A percentile compares a stretch with the other conserved stretches of the same genome.
phyloP scores from a whole-genome alignment of 2,113 vertebrate genomes.

The Micronisus gabar region DNA sequence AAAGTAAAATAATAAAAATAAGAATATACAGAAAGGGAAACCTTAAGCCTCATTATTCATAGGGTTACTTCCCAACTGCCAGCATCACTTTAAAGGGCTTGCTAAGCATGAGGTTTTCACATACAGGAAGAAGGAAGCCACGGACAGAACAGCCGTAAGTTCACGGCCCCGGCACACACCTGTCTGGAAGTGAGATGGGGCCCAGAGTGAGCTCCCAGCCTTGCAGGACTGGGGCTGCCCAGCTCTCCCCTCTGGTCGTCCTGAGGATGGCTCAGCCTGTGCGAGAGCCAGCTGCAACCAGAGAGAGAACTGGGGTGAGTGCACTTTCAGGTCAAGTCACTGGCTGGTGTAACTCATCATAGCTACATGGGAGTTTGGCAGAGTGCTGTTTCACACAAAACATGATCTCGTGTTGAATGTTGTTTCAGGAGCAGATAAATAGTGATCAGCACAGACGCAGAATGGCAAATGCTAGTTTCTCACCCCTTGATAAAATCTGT shows the following conservation, averaged over 20 bases:
- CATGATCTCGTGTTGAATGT: not conserved
- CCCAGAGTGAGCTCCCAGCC: not conserved
- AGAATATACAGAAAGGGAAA: not conserved
- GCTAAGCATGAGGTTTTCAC: not conserved
- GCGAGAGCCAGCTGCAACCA: not conserved
- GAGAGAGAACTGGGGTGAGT: too few relatives aligned
- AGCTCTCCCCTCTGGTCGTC: not conserved
- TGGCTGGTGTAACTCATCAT: not conserved
- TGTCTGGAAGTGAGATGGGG: not conserved
- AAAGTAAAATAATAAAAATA: not conserved
- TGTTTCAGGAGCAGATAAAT: not conserved
- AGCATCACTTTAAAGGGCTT: not conserved
- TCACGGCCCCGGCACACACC: accelerated
- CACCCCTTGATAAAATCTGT: not conserved
- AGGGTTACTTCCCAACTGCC: not conserved
- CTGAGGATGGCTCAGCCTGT: not conserved
- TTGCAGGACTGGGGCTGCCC: not conserved
- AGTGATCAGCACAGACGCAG: not conserved
- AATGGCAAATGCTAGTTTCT: not conserved
- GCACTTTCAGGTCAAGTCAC: not conserved
- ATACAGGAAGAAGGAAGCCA: not conserved
- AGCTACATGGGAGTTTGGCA: not conserved
- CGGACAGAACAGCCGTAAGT: not conserved
- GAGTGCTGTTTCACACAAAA: not conserved
- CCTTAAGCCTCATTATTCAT: not conserved